Conservation (phyloP, 2,113 vertebrate species). For the Zosterops hypoxanthus region DNA sequence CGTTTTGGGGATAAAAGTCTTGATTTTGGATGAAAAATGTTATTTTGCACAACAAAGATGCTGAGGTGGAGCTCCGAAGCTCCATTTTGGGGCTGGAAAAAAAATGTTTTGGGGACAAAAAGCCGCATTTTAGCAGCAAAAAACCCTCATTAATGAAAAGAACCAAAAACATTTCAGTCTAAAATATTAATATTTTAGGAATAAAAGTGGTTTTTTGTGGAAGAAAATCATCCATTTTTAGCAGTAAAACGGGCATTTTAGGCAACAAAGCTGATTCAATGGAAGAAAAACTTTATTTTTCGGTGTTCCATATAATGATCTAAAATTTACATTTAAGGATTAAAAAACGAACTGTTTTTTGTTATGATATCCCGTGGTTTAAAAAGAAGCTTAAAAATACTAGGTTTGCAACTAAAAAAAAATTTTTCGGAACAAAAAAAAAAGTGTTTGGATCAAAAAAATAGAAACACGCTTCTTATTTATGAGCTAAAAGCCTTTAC, state of each 20-base stretch:
- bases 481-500: rapidly evolving
- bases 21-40: rapidly evolving
- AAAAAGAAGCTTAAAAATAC: rapidly evolving
- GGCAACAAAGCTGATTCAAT: rapidly evolving
- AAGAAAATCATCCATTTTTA: rapidly evolving
- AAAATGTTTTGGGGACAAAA: rapidly evolving
- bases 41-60: not conserved
- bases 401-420: rapidly evolving
- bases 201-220: rapidly evolving
- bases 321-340: rapidly evolving
- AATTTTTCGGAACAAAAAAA: rapidly evolving
- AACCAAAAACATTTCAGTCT: rapidly evolving
- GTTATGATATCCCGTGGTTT: rapidly evolving
- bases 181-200: rapidly evolving
- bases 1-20: rapidly evolving
- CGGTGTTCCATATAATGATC: rapidly evolving
- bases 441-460: rapidly evolving
- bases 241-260: rapidly evolving
- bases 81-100: not conserved
- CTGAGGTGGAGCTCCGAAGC: not conserved
- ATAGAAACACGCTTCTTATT: rapidly evolving
- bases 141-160: rapidly evolving
- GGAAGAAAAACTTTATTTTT: rapidly evolving
- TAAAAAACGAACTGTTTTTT: rapidly evolving
- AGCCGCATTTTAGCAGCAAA: rapidly evolving